Evolutionary conservation across 2,113 vertebrate genomes (phyloP).

Genomic region (Trematocara stigmaticum): DNA sequence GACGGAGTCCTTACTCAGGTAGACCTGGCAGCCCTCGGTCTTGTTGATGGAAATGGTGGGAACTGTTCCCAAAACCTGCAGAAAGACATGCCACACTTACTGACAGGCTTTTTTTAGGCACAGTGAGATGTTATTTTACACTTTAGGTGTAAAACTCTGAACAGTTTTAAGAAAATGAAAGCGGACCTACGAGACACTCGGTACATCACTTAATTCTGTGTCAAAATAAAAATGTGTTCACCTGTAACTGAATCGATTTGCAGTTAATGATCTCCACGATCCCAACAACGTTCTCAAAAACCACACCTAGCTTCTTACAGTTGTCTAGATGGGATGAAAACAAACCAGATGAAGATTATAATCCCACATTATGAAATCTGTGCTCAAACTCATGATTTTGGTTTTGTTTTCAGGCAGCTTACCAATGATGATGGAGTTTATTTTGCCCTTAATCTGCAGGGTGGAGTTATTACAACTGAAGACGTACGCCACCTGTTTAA

Average conservation of each 20-base stretch:
- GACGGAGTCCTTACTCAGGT: conserved; percentile 87
- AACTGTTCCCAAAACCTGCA: conserved; percentile 89
- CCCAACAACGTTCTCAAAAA: conserved; percentile 94
- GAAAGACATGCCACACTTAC: neutral
- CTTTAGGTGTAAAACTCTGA: neutral
- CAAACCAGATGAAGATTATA: neutral
- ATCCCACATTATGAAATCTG: neutral
- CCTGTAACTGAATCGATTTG: conserved; percentile 90
- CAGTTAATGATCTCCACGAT: conserved; percentile 98
- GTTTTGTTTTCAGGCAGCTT: conserved; percentile 37
- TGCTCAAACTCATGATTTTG: neutral
- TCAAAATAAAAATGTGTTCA: conserved; percentile 39
- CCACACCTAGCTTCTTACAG: conserved; percentile 93
- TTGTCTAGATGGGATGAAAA: conserved; percentile 78
- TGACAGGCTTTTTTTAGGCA: neutral
- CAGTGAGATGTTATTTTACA: neutral
- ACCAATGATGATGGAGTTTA: conserved; percentile 97
- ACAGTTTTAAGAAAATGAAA: neutral
- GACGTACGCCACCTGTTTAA: conserved; percentile 94
- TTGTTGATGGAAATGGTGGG: conserved; percentile 98
- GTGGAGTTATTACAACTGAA: conserved; percentile 88
- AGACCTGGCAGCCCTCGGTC: conserved; percentile 96
- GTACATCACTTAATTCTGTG: neutral
- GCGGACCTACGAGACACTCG: neutral
- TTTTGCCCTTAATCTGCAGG: conserved; percentile 92